These are phyloP conservation scores for Oryzias sinensis DNA, from an alignment of 2,797 vertebrate genomes.

Conservation along the genomic window DNA sequence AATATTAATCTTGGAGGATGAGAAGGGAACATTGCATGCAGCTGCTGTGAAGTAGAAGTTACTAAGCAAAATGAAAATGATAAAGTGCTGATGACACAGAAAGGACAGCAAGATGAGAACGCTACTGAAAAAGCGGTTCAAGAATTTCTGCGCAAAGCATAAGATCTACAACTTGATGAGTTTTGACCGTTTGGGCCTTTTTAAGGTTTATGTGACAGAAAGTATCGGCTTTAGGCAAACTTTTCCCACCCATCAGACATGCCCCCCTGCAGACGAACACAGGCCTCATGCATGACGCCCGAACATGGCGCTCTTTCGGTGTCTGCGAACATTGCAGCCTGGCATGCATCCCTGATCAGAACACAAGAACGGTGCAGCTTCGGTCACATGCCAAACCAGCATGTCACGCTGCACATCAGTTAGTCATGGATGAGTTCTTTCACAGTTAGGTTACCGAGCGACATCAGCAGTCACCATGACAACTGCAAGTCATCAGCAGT, in stretches of 20 bases:
- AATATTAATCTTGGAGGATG: conserved; percentile 32
- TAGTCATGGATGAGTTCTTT: conserved; percentile 22
- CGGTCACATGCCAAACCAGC: conserved; percentile 28
- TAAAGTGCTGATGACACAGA: conserved; percentile 38
- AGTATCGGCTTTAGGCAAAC: conserved; percentile 34
- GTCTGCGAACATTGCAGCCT: conserved; percentile 23
- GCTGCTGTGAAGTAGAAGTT: conserved; percentile 37
- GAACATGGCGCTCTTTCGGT: conserved; percentile 18
- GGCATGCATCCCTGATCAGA: conserved; percentile 48
- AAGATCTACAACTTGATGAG: not conserved
- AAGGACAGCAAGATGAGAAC: conserved; percentile 31
- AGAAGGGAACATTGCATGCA: conserved; percentile 73
- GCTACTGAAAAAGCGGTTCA: conserved; percentile 4
- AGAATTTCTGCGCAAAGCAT: conserved; percentile 4
- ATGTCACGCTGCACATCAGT: conserved; percentile 16
- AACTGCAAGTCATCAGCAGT: conserved; percentile 8
- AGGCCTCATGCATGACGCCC: conserved; percentile 53
- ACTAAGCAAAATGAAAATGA: conserved; percentile 50
- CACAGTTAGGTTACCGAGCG: not conserved
- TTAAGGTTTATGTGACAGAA: not conserved
- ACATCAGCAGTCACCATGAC: conserved; percentile 12
- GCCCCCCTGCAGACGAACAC: conserved; percentile 21
- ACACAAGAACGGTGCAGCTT: conserved; percentile 27
- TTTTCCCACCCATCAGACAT: conserved; percentile 7
- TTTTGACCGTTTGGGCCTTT: conserved; percentile 6